These are phyloP conservation scores for Ammodytes marinus DNA, from an alignment of 2,113 vertebrate genomes.

Conservation along the genomic window DNA sequence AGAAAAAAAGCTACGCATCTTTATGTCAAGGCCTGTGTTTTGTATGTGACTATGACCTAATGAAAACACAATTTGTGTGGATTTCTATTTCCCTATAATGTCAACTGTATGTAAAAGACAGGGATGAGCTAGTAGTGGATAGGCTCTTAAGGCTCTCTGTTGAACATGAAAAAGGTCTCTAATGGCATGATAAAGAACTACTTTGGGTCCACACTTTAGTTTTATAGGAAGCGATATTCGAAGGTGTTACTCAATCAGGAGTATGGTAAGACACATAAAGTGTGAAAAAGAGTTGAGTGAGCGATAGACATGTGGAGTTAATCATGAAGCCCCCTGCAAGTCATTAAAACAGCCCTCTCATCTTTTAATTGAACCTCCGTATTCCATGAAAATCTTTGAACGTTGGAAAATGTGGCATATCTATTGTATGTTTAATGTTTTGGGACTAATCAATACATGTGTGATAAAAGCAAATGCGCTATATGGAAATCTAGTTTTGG, in stretches of 20 bases:
- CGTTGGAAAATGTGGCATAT: constrained; percentile 19
- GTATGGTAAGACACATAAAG: background rate
- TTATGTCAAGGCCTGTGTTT: too few species aligned
- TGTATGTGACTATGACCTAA: background rate
- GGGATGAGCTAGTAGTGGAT: background rate
- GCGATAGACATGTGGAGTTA: constrained; percentile 16
- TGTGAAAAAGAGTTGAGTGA: background rate
- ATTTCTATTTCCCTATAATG: background rate
- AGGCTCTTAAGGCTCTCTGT: background rate
- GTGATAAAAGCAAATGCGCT: constrained; percentile 53
- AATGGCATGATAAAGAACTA: background rate
- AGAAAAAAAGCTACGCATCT: too few species aligned
- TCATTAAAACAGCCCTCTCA: constrained; percentile 50
- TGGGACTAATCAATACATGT: constrained; percentile 61
- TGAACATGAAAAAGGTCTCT: background rate
- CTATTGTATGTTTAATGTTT: constrained; percentile 63
- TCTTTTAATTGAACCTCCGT: constrained; percentile 60
- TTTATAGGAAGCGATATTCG: background rate
- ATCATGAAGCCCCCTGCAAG: constrained; percentile 20
- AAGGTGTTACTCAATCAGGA: too few species aligned
- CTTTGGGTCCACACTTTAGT: background rate
- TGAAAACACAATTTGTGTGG: background rate
- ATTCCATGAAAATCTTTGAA: constrained; percentile 55
- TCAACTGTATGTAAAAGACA: background rate
- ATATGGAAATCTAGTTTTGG: constrained; percentile 47